These are phyloP conservation scores for Pocillopora grandis DNA, from an alignment of 92 coral and sea anemone genomes.

Conservation along the genomic window DNA sequence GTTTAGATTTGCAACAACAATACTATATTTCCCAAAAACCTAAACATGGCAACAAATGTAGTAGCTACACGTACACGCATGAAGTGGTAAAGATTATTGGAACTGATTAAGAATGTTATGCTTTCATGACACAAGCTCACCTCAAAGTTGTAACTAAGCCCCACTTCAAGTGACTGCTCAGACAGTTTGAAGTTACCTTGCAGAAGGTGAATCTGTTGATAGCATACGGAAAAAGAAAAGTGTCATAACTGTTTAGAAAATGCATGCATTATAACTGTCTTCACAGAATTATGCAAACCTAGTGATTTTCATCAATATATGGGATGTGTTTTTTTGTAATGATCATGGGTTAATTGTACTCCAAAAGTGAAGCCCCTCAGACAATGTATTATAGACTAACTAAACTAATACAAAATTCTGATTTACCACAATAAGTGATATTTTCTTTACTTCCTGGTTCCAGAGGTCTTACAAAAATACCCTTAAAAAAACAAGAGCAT, in stretches of 20 bases:
- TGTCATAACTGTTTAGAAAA: background rate
- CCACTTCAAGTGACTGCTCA: conserved; percentile 97
- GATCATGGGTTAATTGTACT: no score
- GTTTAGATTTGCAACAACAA: no score
- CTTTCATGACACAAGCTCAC: conserved; percentile 26
- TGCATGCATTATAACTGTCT: no score
- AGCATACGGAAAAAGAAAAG: background rate
- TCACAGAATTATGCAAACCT: no score
- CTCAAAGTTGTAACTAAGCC: conserved; percentile 99
- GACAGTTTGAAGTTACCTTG: conserved; percentile 89
- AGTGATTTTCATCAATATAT: no score
- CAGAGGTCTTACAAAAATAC: background rate
- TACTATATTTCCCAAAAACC: no score
- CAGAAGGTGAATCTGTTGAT: conserved; percentile 85
- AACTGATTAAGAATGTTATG: background rate
- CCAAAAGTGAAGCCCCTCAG: no score
- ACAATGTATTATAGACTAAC: no score
- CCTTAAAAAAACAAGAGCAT: background rate
- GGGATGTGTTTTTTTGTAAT: no score
- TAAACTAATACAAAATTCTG: no score
- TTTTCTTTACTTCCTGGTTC: background rate
- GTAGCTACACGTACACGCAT: background rate
- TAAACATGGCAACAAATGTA: no score
- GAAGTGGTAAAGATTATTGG: background rate
- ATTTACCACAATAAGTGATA: no score